A percentile compares a stretch with the other conserved stretches of the same genome.
phyloP scores from a whole-genome alignment of 2,113 vertebrate genomes.

The Hipposideros armiger region DNA sequence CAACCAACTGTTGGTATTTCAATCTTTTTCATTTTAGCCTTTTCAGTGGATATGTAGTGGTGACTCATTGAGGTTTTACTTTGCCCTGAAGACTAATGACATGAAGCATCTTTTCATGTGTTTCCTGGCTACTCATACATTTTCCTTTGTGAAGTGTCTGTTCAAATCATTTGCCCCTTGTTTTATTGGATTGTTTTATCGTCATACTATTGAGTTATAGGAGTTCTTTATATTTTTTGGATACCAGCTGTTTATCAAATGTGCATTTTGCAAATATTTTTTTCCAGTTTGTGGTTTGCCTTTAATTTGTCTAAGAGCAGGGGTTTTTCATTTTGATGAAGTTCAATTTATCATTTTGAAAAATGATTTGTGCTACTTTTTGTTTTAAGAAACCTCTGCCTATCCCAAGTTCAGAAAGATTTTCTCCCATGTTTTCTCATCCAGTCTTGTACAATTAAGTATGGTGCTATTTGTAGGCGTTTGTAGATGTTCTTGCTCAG shows the following conservation, averaged over 20 bases:
- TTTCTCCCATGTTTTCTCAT: constrained; percentile 9
- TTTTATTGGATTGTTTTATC: constrained; percentile 17
- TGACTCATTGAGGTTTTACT: constrained; percentile 29
- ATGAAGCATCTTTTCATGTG: constrained; percentile 9
- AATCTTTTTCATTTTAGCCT: constrained; percentile 29
- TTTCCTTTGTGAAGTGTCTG: constrained; percentile 23
- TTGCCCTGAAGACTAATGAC: not conserved
- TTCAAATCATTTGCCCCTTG: not conserved
- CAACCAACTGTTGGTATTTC: not conserved
- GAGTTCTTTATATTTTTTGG: not conserved
- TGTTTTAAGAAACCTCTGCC: constrained; percentile 47
- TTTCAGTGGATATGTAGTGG: not conserved
- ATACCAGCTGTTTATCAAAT: not conserved
- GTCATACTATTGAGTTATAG: not conserved
- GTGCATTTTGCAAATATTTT: constrained; percentile 44
- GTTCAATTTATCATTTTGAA: not conserved
- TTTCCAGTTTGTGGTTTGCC: not conserved
- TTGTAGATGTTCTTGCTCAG: not conserved
- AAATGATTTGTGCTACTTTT: not conserved
- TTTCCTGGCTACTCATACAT: not conserved
- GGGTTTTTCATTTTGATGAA: constrained; percentile 16
- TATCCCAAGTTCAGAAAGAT: constrained; percentile 20
- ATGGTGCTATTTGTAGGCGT: not conserved
- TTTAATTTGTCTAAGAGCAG: constrained; percentile 17
- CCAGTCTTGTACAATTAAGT: not conserved